Percentiles rank a stretch among this genome's conserved stretches.
Evolutionary conservation across 2,888 invertebrate species (phyloP).

Genomic region (Toxonevra muliebris): DNA sequence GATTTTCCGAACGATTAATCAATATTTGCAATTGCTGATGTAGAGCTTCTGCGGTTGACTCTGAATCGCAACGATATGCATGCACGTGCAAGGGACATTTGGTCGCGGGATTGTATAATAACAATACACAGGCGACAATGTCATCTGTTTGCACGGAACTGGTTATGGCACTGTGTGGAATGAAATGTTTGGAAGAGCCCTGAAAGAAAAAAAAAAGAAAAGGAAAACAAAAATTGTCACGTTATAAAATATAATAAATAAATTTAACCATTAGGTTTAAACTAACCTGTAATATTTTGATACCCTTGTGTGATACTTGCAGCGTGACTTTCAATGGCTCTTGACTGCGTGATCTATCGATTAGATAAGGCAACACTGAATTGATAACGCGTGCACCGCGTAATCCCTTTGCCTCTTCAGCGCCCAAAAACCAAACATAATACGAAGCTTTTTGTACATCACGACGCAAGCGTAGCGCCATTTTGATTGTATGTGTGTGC

Average conservation of each 20-base stretch:
- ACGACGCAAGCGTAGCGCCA: slow-evolving; percentile 83
- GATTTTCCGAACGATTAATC: slow-evolving; percentile 83
- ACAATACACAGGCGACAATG: slow-evolving; percentile 90
- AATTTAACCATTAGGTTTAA: not conserved
- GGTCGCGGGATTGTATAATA: slow-evolving; percentile 93
- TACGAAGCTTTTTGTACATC: slow-evolving; percentile 91
- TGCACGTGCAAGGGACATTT: slow-evolving; percentile 96
- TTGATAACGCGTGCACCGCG: slow-evolving; percentile 86
- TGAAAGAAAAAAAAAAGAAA: slow-evolving; percentile 34
- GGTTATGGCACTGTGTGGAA: slow-evolving; percentile 92
- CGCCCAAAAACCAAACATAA: slow-evolving; percentile 94
- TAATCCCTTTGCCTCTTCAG: slow-evolving; percentile 91
- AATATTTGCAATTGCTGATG: slow-evolving; percentile 85
- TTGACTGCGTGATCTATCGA: slow-evolving; percentile 84
- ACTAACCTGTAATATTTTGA: slow-evolving; percentile 88
- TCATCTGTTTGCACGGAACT: slow-evolving; percentile 91
- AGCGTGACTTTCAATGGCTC: slow-evolving; percentile 91
- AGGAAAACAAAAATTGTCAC: not conserved
- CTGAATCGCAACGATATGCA: slow-evolving; percentile 92
- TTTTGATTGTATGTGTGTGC: slow-evolving; percentile 61
- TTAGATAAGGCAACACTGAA: slow-evolving; percentile 84
- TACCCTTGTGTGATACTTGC: slow-evolving; percentile 90
- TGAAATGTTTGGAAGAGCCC: slow-evolving; percentile 87
- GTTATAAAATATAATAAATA: not conserved
- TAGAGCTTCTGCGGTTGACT: slow-evolving; percentile 89